A percentile compares a stretch with the other conserved stretches of the same genome.
These are phyloP conservation scores for Diorhabda elongata DNA, from an alignment of 1,140 invertebrate genomes.

Conservation along the genomic window DNA sequence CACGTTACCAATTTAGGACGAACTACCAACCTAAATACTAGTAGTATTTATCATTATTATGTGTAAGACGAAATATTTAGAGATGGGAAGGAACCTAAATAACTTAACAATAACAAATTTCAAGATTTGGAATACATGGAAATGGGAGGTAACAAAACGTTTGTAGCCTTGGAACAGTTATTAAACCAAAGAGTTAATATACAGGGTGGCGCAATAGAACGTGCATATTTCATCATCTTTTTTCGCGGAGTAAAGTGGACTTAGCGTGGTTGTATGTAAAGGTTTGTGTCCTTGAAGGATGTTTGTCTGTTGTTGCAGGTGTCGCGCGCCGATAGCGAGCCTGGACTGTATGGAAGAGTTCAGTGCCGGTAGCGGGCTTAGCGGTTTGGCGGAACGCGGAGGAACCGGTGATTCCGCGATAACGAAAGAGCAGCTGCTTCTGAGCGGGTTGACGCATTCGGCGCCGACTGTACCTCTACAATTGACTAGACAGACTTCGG, in stretches of 20 bases:
- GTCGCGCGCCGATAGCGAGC: constrained; percentile 83
- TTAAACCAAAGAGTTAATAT: neutral
- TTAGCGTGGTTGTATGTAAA: neutral
- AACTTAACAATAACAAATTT: no score
- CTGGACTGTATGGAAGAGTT: constrained; percentile 92
- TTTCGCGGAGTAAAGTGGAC: neutral
- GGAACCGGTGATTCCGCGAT: constrained; percentile 45
- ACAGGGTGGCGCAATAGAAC: no score
- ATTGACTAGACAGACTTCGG: constrained; percentile 53
- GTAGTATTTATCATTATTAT: no score
- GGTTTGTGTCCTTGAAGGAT: neutral
- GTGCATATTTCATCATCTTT: neutral
- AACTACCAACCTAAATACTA: no score
- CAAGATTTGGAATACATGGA: no score
- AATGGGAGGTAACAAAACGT: no score
- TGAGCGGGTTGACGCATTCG: constrained; percentile 47
- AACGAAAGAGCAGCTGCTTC: constrained; percentile 45
- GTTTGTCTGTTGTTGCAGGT: constrained; percentile 54
- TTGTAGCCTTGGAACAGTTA: neutral
- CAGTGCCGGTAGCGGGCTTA: constrained; percentile 57
- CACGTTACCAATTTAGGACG: no score
- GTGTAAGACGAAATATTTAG: no score
- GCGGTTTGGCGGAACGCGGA: constrained; percentile 46
- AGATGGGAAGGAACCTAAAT: no score
- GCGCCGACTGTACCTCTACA: constrained; percentile 45